These are phyloP conservation scores for Lepidurus packardi DNA, from an alignment of 1,140 invertebrate species.

Conservation along the genomic window DNA sequence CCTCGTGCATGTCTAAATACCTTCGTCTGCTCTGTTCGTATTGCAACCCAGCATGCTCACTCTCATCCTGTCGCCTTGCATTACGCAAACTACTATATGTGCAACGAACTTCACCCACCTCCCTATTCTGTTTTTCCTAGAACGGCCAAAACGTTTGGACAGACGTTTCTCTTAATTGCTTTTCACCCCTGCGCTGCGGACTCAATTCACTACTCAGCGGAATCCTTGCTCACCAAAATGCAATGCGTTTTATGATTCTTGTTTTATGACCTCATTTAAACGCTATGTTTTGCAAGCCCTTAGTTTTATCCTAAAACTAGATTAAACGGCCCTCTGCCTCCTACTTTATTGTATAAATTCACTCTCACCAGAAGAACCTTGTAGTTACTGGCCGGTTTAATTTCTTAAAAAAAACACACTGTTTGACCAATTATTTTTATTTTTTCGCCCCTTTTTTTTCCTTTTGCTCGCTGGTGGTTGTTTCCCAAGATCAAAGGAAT, in stretches of 20 bases:
- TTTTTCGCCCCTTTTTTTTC: too few relatives aligned
- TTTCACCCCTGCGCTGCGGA: background rate
- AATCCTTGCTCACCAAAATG: background rate
- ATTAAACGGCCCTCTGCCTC: background rate
- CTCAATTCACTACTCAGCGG: slow-evolving; percentile 13
- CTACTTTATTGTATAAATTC: background rate
- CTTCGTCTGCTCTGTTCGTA: too few relatives aligned
- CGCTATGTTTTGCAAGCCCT: background rate
- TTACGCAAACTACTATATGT: too few relatives aligned
- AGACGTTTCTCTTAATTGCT: background rate
- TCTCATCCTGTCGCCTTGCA: too few relatives aligned
- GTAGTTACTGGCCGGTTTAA: too few relatives aligned
- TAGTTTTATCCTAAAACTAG: background rate
- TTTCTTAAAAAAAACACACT: too few relatives aligned
- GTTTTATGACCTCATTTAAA: background rate
- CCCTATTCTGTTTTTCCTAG: background rate
- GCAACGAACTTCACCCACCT: background rate
- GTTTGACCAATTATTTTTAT: too few relatives aligned
- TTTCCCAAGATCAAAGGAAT: background rate
- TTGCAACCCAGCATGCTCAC: too few relatives aligned
- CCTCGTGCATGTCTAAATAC: too few relatives aligned
- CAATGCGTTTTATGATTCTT: background rate
- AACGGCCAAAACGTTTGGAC: too few relatives aligned
- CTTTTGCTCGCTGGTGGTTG: background rate
- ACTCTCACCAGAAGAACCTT: background rate